phyloP scores from a whole-genome alignment of 2,797 vertebrate genomes.

The Hydrolagus colliei region DNA sequence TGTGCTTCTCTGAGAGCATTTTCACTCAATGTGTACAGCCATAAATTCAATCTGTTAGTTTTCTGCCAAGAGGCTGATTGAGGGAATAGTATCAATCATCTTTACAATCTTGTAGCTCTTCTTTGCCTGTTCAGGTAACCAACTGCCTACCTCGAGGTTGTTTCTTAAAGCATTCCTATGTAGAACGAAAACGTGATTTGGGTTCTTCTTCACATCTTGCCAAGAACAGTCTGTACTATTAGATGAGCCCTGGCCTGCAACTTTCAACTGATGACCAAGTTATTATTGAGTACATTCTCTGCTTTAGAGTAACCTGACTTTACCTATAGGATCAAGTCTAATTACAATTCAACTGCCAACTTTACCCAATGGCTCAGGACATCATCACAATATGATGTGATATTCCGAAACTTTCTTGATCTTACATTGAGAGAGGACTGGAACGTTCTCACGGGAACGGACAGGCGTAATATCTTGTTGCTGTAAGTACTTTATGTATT shows the following conservation, averaged over 20 bases:
- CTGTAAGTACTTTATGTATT: background rate
- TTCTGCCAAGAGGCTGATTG: constrained; percentile 29
- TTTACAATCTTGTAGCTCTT: background rate
- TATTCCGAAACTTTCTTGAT: too few species aligned
- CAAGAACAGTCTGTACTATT: background rate
- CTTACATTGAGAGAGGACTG: too few species aligned
- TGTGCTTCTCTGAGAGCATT: background rate
- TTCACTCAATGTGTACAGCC: constrained; percentile 2
- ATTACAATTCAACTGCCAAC: constrained; percentile 16
- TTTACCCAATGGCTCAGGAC: background rate
- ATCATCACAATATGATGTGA: too few species aligned
- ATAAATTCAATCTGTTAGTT: constrained; percentile 30
- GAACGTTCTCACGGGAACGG: too few species aligned
- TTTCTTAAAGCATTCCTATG: background rate
- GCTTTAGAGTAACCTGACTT: background rate
- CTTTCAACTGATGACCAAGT: background rate
- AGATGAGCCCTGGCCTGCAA: background rate
- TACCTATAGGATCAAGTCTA: constrained; percentile 17
- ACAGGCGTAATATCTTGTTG: background rate
- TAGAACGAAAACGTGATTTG: background rate
- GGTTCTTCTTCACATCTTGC: background rate
- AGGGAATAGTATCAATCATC: constrained; percentile 17
- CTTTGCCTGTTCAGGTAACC: constrained; percentile 1
- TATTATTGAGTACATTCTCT: background rate
- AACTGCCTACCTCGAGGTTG: background rate